These are phyloP conservation scores for Myioborus miniatus DNA, from an alignment of 2,797 vertebrate genomes.

Conservation along the genomic window DNA sequence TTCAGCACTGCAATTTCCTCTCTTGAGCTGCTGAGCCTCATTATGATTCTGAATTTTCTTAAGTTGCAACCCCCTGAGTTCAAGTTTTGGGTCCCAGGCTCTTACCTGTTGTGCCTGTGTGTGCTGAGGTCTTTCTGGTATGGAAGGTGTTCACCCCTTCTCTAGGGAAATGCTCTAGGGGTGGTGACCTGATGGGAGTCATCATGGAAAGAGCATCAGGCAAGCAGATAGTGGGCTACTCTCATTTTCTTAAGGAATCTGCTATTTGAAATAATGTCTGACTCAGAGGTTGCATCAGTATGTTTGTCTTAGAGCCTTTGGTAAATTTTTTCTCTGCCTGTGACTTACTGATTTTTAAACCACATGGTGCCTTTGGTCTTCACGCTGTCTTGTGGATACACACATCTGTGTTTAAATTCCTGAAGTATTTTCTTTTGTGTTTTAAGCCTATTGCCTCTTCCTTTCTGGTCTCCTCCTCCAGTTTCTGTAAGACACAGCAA, in stretches of 20 bases:
- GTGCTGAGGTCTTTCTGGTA: not conserved
- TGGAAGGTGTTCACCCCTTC: not conserved
- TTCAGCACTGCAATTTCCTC: not conserved
- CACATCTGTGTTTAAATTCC: not conserved
- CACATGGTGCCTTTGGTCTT: not conserved
- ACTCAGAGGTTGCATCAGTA: not conserved
- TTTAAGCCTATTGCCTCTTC: not conserved
- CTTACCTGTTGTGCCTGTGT: not conserved
- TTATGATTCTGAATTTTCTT: not conserved
- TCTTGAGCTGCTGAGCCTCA: not conserved
- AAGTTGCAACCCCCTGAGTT: not conserved
- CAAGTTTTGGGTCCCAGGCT: not conserved
- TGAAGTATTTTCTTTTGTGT: not conserved
- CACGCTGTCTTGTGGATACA: not conserved
- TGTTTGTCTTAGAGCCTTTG: not conserved
- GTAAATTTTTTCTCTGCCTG: not conserved
- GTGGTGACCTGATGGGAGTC: not conserved
- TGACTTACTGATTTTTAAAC: not conserved
- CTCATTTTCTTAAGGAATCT: not conserved
- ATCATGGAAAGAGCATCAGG: not conserved
- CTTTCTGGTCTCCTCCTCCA: not conserved
- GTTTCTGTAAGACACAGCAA: not conserved
- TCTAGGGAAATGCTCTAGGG: not conserved
- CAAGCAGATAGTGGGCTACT: not conserved
- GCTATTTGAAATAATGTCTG: not conserved